phyloP scores from a whole-genome alignment of 2,888 invertebrate species.

The Rhopalosiphum nymphaeae region DNA sequence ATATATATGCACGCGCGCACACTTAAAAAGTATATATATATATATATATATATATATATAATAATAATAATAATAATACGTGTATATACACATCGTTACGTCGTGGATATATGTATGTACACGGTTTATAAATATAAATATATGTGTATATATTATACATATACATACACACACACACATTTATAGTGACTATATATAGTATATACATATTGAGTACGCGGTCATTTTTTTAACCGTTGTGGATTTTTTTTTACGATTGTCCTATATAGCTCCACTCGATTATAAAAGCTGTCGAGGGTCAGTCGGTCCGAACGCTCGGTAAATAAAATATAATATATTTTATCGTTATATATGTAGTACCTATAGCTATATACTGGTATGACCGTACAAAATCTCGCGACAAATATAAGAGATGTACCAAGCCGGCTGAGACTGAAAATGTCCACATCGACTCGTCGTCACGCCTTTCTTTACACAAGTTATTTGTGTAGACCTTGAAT shows the following conservation, averaged over 20 bases:
- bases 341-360: not conserved
- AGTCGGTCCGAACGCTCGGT: not conserved
- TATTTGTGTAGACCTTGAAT: not conserved
- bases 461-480: no score
- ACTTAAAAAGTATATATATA: not conserved
- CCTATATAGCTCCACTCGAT: not conserved
- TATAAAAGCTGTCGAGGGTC: not conserved
- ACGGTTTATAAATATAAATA: not conserved
- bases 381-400: not conserved
- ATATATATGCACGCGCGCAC: not conserved
- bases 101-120: not conserved
- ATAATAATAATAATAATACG: not conserved
- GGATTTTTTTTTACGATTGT: slow-evolving; percentile 10
- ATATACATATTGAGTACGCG: not conserved
- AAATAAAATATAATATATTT: not conserved
- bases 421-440: not conserved
- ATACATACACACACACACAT: not conserved
- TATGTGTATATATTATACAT: not conserved
- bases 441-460: not conserved
- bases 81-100: not conserved
- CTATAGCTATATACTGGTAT: not conserved
- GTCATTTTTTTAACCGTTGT: slow-evolving; percentile 20
- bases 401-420: not conserved
- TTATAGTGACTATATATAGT: not conserved
- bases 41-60: not conserved